These are phyloP conservation scores for Nebria brevicollis DNA, from an alignment of 2,888 invertebrate genomes.

Conservation along the genomic window DNA sequence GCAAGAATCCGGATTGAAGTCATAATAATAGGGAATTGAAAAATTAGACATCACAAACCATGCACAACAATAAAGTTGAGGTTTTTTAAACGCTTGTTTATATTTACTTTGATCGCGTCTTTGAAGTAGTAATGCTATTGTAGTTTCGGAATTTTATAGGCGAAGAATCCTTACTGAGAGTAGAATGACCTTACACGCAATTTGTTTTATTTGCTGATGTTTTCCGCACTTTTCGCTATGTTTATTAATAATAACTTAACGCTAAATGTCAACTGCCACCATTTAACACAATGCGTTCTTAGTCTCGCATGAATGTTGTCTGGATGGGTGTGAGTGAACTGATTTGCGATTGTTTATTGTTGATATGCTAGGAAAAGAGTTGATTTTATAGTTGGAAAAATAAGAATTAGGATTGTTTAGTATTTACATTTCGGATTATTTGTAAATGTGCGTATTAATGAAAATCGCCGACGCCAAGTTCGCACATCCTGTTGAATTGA, in stretches of 20 bases:
- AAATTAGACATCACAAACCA: neutral
- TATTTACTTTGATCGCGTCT: neutral
- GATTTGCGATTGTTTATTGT: neutral
- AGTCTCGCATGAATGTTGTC: neutral
- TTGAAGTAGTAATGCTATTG: neutral
- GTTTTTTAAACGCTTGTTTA: neutral
- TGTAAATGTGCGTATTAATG: neutral
- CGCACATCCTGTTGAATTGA: neutral
- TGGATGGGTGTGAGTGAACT: neutral
- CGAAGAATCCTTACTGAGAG: neutral
- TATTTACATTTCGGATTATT: neutral
- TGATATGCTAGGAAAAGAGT: neutral
- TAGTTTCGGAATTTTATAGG: neutral
- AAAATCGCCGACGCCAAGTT: neutral
- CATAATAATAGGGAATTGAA: neutral
- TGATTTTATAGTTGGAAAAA: neutral
- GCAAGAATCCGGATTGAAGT: neutral
- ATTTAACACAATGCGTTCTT: neutral
- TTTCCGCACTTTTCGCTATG: no score
- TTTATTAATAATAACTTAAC: no score
- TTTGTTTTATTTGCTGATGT: no score
- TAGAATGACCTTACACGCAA: neutral
- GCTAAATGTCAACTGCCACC: neutral
- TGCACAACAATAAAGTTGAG: neutral
- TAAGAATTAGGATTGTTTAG: neutral